Base-by-base conservation (phyloP, 2,888 invertebrate genomes). In the Alitta virens region DNA sequence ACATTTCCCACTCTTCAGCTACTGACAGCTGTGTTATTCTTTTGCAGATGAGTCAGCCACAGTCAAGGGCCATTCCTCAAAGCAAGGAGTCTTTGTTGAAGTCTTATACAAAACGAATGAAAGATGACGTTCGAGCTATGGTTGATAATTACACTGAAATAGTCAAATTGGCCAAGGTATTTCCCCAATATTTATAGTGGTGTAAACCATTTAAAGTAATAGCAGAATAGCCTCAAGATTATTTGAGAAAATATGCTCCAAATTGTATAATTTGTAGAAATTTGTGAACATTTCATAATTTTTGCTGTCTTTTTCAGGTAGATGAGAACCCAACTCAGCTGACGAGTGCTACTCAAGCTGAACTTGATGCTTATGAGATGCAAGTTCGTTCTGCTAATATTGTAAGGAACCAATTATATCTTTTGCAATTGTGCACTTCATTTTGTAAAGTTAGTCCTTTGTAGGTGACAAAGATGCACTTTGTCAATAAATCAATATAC, bases 71-170 rank as follows among this genome's bases (percentile, higher is more conserved):
- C 2, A 42, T 70, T 33, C 59, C 95, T 0, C 94, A 95, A 84
- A 93, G 92, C 69, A 97, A 97, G 83, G 96, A 97, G 84, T 94
- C 95, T 16, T 85, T 96, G 38, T 83, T 98, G 14, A 95, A 96
- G 84, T 95, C 95, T 0, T 98, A 97, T 82, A 91, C 94, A 65
- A 93, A 93, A 21, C 86, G 96, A 63, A 85, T 98, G 53, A 96
- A 96, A 82, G 96, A 97, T 82, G 97, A 96, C 84, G 91, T 97
- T 0, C 94, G 93, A 82, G 94, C 96, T 72, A 95, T 99, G 91
- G 85, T 95, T 60, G 97, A 98, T 82, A 98, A 98, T 83, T 97
- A 94, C 83, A 91, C 92, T 86, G 95, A 95, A 90, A 86, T 81
- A 58, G 74, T 84, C 63, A 75, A 75, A 70, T 68, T 78, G 27